Evolutionary conservation across 2,888 invertebrate species (phyloP), one percentile per base, ranked within the genome.

Genomic region (Drosophila suboccidentalis): DNA sequence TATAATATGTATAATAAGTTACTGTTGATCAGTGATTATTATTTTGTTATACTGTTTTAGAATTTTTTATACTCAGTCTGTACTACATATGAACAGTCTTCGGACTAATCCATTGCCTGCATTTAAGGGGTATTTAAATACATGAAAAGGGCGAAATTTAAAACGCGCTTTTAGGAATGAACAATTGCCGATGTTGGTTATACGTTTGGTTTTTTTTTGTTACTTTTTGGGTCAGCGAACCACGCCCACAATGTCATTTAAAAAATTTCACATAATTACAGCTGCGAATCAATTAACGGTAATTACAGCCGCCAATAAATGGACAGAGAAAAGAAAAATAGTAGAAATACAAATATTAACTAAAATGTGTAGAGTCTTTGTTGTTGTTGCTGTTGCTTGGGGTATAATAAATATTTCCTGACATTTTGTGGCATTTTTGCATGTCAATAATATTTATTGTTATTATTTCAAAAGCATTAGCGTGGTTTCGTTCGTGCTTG

Each of bases 371-470:
- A 36, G 39, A 22, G 13, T 29, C 19, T 19, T 19, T 43, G 19
- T 3, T 58, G 32, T 6, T 29, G 13, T 47, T 43, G 26, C 6
- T 26, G 5, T 26, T 26, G 26, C 26, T 5, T 65, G 62, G 53
- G 49, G 85, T 71, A 79, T 53, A 72, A 86, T 82, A 80, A 86
- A 87, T 84, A 74, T 76, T 77, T 73, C 67, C 77, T 71, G 78
- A 73, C 81, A 78, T 78, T 89, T 74, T 71, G 86, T 76, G 75
- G 72, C 67, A 67, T 65, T 78, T 78, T 86, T 85, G 83, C 86
- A 82, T 85, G 90, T 77, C 73, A 83, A 86, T 80, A 74, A 77
- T 78, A 79, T 82, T 87, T 83, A 83, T 86, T 83, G 72, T 87
- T 89, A 75, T 77, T 87, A 82, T 82, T 77, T 72, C 66, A 82